Evolutionary conservation across 2,888 invertebrate species (phyloP), one percentile per base, ranked within the genome.

Genomic region (Lasioglossum morio): DNA sequence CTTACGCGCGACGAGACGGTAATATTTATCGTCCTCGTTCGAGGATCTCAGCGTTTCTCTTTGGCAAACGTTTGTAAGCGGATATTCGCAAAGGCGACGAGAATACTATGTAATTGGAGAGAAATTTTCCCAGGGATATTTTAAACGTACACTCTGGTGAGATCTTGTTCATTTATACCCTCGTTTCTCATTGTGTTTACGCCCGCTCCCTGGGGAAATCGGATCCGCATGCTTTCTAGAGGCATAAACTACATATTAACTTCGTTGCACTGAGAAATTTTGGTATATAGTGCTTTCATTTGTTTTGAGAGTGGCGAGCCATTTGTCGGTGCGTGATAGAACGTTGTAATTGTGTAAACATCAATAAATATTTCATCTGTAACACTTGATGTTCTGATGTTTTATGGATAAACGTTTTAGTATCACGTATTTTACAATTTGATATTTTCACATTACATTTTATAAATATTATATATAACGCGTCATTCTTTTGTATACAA

Each of bases 41-140:
- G n/a, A 30, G 30, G 30, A 72, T 72, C 46, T 30, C 5, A 16
- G 19, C 72, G 48, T 46, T 46, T 72, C 46, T 23, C 19, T 72
- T 72, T 72, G 48, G 46, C 46, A 46, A 72, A 72, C 30, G 16
- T 30, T 46, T 19, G 46, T 72, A 72, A 46, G 30, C 48, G 46
- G 19, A 72, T 69, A 30, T 48, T 72, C 23, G 30, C 12, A 19
- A 30, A 34, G 12, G 8, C 19, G 12, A 30, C 19, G 27, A 63
- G 63, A 63, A 19, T 63, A 19, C 63, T 8, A 1, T 63, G 63
- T 63, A 63, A 63, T 63, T 63, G 30, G 63, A 30, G 63, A 30
- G 7, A 63, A 63, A 63, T 63, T 63, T 30, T 63, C 63, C 19
- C 19, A 16, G 5, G 30, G 34, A 63, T 19, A 63, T 63, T 63